Evolutionary conservation across 2,888 invertebrate genomes (phyloP), one percentile per base, ranked within the genome.

Genomic region (Cremastinae sp.): DNA sequence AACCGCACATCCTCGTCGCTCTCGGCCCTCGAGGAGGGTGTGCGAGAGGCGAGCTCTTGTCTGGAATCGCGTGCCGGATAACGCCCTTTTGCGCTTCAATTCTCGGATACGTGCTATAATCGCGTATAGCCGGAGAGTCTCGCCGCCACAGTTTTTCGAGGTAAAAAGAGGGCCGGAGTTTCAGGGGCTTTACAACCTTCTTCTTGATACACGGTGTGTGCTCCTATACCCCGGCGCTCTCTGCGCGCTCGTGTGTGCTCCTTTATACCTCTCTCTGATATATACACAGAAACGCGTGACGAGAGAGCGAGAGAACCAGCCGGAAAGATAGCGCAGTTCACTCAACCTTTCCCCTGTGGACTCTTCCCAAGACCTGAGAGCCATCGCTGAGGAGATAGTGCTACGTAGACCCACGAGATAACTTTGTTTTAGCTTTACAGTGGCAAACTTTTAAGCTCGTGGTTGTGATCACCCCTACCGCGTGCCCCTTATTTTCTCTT

Each of bases 311-410:
- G 59, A 59, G 74, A 75, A 65, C 78, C 56, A 53, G 16, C 65
- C 51, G 41, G 39, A 43, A 79, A 81, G 82, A 82, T 83, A 83
- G 77, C 75, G 39, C 64, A 55, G 70, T 72, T 74, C 61, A 45
- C 53, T 72, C 55, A 35, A 49, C 58, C 53, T 68, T 55, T 43
- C 39, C 59, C 70, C 65, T 41, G 61, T 66, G 59, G 56, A 47
- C 49, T 49, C 39, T 47, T 61, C 61, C 43, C 49, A 5, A 41
- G 8, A 20, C 4, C 22, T 20, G 58, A 18, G 39, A 59, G 59
- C 28, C 39, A 45, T 39, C n/a, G 16, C 16, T 16, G 12, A n/a
- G 43, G 35, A 22, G 58, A 61, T 61, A 61, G 35, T 18, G 41
- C 59, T 59, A 43, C 59, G 53, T 70, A 53, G 9, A 53, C 61